These are phyloP conservation scores for Tachycineta bicolor DNA, from an alignment of 2,113 vertebrate species.

Conservation along the genomic window DNA sequence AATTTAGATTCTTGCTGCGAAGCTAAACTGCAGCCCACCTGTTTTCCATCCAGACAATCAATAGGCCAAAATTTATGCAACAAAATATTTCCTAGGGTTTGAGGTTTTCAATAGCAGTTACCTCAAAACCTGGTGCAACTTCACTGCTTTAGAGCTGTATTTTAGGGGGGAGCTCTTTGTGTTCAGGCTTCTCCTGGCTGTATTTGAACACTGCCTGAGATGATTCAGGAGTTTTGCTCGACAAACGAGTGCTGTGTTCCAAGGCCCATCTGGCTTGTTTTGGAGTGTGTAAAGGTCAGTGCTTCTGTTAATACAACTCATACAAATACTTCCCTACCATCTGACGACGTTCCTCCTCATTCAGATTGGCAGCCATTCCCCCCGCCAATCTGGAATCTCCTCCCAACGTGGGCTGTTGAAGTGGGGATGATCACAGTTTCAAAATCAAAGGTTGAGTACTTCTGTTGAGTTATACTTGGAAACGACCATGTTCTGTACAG, in stretches of 20 bases:
- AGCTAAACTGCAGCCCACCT: conserved; percentile 67
- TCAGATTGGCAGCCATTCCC: conserved; percentile 51
- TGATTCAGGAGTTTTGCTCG: conserved; percentile 28
- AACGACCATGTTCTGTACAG: conserved; percentile 20
- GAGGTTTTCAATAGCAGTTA: neutral
- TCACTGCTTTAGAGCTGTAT: neutral
- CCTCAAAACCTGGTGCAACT: neutral
- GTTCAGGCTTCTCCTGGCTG: neutral
- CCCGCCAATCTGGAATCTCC: conserved; percentile 60
- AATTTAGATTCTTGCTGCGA: conserved; percentile 65
- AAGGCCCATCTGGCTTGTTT: conserved; percentile 49
- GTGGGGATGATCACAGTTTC: conserved; percentile 36
- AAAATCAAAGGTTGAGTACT: conserved; percentile 54
- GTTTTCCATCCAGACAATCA: conserved; percentile 35
- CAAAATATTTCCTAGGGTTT: neutral
- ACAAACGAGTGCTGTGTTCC: neutral
- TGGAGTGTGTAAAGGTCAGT: conserved; percentile 67
- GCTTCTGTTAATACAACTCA: conserved; percentile 71
- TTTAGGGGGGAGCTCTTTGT: neutral
- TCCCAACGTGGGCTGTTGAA: conserved; percentile 44
- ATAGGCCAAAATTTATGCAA: neutral
- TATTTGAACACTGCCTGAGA: conserved; percentile 23
- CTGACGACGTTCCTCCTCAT: conserved; percentile 45
- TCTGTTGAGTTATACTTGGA: conserved; percentile 59
- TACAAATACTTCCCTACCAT: conserved; percentile 71